Conservation (phyloP, 2,888 invertebrate genomes). For the Hypomecis atomaria region DNA sequence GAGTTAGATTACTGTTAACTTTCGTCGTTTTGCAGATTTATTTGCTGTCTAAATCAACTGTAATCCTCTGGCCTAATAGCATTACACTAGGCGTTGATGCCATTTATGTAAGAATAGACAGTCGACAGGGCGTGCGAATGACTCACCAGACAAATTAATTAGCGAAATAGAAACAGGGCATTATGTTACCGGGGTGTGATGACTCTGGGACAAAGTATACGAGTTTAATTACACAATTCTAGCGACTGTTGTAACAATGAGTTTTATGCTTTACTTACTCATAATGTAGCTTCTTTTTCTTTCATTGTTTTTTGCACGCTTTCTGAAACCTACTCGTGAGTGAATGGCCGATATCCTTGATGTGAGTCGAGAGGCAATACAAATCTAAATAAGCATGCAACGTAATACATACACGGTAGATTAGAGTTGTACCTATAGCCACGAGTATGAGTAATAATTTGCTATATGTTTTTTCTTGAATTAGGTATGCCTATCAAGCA, state of each 20-base stretch:
- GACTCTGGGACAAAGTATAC: conserved; percentile 2
- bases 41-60: conserved; percentile 34
- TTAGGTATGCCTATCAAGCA: background rate
- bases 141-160: conserved; percentile 68
- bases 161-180: conserved; percentile 54
- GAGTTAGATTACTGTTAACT: conserved; percentile 18
- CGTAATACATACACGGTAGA: background rate
- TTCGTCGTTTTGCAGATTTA: conserved; percentile 19
- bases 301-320: conserved; percentile 25
- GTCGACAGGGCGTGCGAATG: conserved; percentile 55
- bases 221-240: background rate
- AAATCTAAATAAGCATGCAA: conserved; percentile 19
- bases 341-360: conserved; percentile 24
- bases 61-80: conserved; percentile 44
- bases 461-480: background rate
- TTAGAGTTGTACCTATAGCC: too few species aligned
- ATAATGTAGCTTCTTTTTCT: conserved; percentile 16
- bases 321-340: conserved; percentile 26
- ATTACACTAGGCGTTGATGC: conserved; percentile 51
- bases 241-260: conserved; percentile 7
- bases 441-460: too few species aligned
- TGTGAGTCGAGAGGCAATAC: conserved; percentile 10
- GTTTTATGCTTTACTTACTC: conserved; percentile 3
- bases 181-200: conserved; percentile 19
- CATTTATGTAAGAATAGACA: conserved; percentile 46